Conservation (phyloP, 2,113 vertebrate species). For the Tenrec ecaudatus region DNA sequence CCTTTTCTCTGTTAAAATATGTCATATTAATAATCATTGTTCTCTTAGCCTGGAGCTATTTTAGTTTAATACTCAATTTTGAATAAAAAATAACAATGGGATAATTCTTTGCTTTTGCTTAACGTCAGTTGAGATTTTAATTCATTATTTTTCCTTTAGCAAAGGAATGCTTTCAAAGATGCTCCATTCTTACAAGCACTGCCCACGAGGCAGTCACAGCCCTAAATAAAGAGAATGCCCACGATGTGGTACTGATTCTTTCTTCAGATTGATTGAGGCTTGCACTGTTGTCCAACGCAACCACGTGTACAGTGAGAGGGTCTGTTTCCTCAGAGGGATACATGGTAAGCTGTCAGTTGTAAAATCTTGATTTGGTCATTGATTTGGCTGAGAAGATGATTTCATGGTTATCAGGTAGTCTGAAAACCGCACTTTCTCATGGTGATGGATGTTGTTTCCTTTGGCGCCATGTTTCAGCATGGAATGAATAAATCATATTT, state of each 20-base stretch:
- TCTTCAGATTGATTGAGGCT: conserved; percentile 11
- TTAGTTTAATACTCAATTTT: conserved; percentile 73
- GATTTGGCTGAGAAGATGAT: conserved; percentile 46
- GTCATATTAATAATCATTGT: conserved; percentile 40
- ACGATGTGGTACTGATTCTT: neutral
- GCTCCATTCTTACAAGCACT: neutral
- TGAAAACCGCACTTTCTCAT: neutral
- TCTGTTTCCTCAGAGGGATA: conserved; percentile 42
- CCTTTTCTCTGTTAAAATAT: conserved; percentile 6
- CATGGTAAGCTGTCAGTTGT: neutral
- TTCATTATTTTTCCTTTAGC: conserved; percentile 67
- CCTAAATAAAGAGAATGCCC: neutral
- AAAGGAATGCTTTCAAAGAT: conserved; percentile 70
- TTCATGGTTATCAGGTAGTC: neutral
- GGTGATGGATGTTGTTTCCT: neutral
- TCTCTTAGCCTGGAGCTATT: conserved; percentile 68
- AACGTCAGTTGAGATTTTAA: conserved; percentile 68
- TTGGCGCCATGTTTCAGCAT: neutral
- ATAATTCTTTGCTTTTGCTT: neutral
- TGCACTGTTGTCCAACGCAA: neutral
- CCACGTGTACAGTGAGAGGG: neutral
- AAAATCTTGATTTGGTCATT: conserved; percentile 45
- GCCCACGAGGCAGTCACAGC: conserved; percentile 59
- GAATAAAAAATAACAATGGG: conserved; percentile 20
- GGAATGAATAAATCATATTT: neutral